Evolutionary conservation across 2,797 vertebrate species (phyloP), one percentile per base, ranked within the genome.

Genomic region (Melanogrammus aeglefinus): DNA sequence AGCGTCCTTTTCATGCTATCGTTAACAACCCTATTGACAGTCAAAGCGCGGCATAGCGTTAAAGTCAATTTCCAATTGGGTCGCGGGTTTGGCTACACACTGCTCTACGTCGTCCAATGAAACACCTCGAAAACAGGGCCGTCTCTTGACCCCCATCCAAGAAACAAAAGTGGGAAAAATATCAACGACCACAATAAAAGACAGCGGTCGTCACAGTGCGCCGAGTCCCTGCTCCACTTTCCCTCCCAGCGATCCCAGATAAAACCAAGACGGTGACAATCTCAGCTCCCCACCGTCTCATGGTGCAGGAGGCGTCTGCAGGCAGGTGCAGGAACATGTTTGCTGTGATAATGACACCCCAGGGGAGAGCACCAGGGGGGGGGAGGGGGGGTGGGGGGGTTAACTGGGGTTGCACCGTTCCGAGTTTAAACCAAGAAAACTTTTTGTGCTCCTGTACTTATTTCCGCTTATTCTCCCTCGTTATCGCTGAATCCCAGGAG

Each of bases 321-420:
- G 57, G 57, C 57, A 63, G 57, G 57, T 63, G 57, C 57, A 63
- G 41, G 57, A 63, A 63, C 57, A 63, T 24, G 57, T 63, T 63
- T n/a, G 2, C 57, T 63, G 57, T 63, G 57, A 63, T 63, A 63
- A 63, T 63, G 57, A 63, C 57, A 24, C 57, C 57, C 57, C 57
- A 24, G n/a, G 57, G 57, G 57, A 63, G 57, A 8, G 57, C 57
- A 4, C 47, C 4, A 0, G 47, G 5, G 18, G 47, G 57, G n/a
- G 21, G 21, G 6, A 6, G n/a, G 16, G 4, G 4, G 18, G 47
- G 21, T 24, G 21, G 21, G 2, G 7, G 57, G 57, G 47, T 21
- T 21, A 18, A 57, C 47, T 57, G 47, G 47, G 47, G 47, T 57
- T 57, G 47, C 16, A 7, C 44, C 47, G 18, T 57, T 2, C 47